Evolutionary conservation across 2,797 vertebrate species (phyloP).

Genomic region (Megalops cyprinoides): DNA sequence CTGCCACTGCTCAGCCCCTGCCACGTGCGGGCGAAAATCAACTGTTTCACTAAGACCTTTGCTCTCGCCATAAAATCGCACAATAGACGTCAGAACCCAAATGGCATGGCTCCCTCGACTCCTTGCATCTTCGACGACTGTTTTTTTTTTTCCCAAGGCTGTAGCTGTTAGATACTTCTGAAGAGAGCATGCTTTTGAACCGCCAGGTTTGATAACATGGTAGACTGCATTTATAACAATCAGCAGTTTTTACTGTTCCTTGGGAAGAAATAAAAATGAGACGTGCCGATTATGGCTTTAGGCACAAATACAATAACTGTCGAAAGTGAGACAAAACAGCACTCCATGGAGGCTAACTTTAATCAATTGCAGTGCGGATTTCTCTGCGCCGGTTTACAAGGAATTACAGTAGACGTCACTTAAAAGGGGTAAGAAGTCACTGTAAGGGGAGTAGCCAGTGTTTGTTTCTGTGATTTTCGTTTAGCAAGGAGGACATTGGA

Average conservation of each 20-base stretch:
- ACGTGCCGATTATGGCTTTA: background rate
- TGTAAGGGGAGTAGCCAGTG: too few relatives aligned
- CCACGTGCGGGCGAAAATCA: too few relatives aligned
- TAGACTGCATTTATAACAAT: background rate
- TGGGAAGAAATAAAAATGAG: background rate
- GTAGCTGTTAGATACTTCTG: background rate
- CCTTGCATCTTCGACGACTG: too few relatives aligned
- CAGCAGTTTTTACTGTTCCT: background rate
- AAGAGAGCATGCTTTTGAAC: background rate
- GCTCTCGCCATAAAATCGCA: too few relatives aligned
- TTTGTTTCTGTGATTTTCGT: background rate
- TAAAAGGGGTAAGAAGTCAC: background rate
- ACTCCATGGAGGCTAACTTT: background rate
- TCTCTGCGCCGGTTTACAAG: background rate
- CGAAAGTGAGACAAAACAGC: too few relatives aligned
- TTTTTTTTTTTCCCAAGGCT: background rate
- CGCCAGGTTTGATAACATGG: background rate
- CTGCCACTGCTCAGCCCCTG: too few relatives aligned
- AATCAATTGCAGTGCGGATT: background rate
- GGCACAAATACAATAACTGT: background rate
- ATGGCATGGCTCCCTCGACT: too few relatives aligned
- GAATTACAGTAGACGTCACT: background rate
- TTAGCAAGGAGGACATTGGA: background rate
- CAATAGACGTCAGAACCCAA: too few relatives aligned
- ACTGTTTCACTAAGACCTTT: too few relatives aligned